These are phyloP conservation scores for Amphilophus citrinellus DNA, from an alignment of 2,113 vertebrate species.

Conservation along the genomic window DNA sequence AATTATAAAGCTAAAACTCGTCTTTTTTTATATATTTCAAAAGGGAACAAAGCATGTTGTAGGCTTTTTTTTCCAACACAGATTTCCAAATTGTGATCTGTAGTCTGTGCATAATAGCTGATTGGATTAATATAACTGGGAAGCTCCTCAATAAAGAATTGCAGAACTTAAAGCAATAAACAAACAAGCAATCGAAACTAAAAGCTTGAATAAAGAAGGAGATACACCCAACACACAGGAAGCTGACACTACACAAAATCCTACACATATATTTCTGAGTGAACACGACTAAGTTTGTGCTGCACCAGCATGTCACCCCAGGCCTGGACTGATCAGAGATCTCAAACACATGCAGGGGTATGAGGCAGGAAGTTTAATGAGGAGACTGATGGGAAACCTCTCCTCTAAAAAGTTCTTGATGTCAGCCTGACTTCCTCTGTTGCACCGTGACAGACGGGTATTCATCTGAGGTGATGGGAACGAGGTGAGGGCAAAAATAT, in stretches of 20 bases:
- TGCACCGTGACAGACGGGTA: background rate
- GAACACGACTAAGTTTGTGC: constrained; percentile 16
- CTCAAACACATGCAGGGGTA: background rate
- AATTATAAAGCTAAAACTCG: background rate
- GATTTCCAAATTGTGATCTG: background rate
- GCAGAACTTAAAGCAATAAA: background rate
- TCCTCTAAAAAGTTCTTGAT: background rate
- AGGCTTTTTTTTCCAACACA: background rate
- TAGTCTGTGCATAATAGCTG: background rate
- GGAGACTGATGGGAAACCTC: constrained; percentile 8
- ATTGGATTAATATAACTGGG: background rate
- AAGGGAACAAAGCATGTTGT: background rate
- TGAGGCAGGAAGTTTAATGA: constrained; percentile 1
- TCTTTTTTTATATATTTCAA: background rate
- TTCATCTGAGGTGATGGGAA: background rate
- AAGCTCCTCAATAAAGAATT: background rate
- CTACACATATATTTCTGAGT: constrained; percentile 23
- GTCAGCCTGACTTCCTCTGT: constrained; percentile 31
- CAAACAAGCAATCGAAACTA: background rate
- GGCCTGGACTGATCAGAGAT: background rate
- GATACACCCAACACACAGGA: background rate
- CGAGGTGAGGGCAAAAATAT: constrained; percentile 2
- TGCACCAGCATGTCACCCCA: background rate
- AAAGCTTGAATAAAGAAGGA: background rate
- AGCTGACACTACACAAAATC: constrained; percentile 25